These are phyloP conservation scores for Eumaeus atala DNA, from an alignment of 1,140 invertebrate genomes.

Conservation along the genomic window DNA sequence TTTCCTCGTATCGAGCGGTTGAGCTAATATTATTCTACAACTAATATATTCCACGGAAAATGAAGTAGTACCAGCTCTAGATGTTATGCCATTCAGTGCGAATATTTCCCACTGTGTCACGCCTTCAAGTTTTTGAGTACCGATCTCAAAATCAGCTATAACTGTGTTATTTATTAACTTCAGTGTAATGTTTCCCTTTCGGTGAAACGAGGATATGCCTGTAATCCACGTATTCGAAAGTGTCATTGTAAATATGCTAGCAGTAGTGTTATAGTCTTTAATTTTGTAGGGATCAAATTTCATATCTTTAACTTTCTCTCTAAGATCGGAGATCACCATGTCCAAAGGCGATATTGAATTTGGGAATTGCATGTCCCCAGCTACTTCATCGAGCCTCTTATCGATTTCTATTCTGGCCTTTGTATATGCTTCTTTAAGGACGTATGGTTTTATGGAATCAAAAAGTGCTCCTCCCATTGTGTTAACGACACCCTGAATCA, in stretches of 20 bases:
- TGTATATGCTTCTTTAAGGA: conserved; percentile 84
- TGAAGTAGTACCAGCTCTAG: conserved; percentile 80
- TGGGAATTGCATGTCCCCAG: conserved; percentile 82
- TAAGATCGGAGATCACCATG: conserved; percentile 82
- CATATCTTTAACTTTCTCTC: conserved; percentile 81
- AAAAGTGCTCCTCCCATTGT: conserved; percentile 87
- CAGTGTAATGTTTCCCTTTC: conserved; percentile 85
- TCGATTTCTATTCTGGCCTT: conserved; percentile 80
- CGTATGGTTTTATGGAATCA: conserved; percentile 88
- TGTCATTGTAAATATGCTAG: conserved; percentile 80
- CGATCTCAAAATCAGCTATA: conserved; percentile 80
- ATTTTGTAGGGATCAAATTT: conserved; percentile 84
- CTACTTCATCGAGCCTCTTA: conserved; percentile 78
- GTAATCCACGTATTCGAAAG: conserved; percentile 84
- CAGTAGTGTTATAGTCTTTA: conserved; percentile 80
- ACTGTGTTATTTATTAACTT: conserved; percentile 82
- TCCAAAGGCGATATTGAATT: conserved; percentile 91
- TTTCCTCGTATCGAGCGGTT: conserved; percentile 84
- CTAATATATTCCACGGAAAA: conserved; percentile 86
- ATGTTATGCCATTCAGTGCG: conserved; percentile 78
- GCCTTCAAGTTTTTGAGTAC: conserved; percentile 85
- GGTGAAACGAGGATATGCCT: conserved; percentile 85
- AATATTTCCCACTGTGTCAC: conserved; percentile 85
- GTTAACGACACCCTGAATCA: conserved; percentile 86
- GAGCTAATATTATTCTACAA: conserved; percentile 78